phyloP scores from a whole-genome alignment of 2,888 invertebrate species.

The Drosophila emarginata region DNA sequence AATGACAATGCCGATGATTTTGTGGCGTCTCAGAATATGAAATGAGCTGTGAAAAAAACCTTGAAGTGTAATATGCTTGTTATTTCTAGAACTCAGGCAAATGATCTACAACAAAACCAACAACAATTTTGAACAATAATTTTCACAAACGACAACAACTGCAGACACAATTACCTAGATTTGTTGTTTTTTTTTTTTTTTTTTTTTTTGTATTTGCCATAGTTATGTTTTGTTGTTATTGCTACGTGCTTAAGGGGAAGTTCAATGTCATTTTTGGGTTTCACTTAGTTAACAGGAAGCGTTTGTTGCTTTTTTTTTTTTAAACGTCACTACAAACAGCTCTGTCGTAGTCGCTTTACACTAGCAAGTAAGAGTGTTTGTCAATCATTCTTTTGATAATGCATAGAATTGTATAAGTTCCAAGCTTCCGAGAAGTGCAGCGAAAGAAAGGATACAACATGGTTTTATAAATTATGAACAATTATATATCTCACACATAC shows the following conservation, averaged over 20 bases:
- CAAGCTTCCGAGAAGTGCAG: no score
- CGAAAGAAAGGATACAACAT: no score
- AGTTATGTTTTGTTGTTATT: conserved; percentile 21
- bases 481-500: no score
- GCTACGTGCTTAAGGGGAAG: conserved; percentile 43
- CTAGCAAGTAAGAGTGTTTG: neutral
- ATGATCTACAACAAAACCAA: conserved; percentile 8
- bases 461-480: no score
- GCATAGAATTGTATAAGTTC: no score
- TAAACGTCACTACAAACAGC: neutral
- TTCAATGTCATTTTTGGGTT: conserved; percentile 59
- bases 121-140: conserved; percentile 42
- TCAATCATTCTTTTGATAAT: no score
- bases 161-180: conserved; percentile 73
- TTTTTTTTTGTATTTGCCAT: conserved; percentile 26
- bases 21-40: conserved; percentile 60
- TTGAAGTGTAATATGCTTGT: conserved; percentile 31
- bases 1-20: conserved; percentile 43
- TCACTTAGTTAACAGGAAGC: conserved; percentile 57
- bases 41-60: conserved; percentile 67
- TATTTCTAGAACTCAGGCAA: conserved; percentile 63
- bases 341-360: neutral
- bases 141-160: conserved; percentile 30
- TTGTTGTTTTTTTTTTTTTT: conserved; percentile 28
- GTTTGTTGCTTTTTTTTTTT: neutral